Conservation (phyloP, 2,797 vertebrate genomes). For the Syngnathus rostellatus region DNA sequence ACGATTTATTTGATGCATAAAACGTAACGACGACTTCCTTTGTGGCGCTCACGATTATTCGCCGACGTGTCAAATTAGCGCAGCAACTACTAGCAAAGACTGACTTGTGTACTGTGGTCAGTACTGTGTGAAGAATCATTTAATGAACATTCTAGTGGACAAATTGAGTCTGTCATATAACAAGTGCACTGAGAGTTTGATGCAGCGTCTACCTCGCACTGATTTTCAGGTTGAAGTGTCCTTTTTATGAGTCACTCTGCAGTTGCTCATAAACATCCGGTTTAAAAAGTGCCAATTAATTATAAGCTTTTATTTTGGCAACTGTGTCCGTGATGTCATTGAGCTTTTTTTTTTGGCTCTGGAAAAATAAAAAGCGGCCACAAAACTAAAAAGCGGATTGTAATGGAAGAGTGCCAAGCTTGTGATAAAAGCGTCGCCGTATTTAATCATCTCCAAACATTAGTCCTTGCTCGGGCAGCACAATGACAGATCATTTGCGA, state of each 20-base stretch:
- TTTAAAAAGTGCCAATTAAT: constrained; percentile 3
- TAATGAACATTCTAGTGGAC: neutral
- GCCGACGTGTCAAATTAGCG: too few relatives aligned
- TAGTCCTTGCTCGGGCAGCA: constrained; percentile 3
- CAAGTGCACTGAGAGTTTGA: neutral
- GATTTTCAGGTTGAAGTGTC: neutral
- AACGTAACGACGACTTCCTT: too few relatives aligned
- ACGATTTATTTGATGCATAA: too few relatives aligned
- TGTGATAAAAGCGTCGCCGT: constrained; percentile 41
- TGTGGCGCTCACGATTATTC: too few relatives aligned
- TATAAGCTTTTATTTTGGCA: constrained; percentile 4
- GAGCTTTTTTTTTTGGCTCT: neutral
- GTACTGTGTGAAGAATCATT: neutral
- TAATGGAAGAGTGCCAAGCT: constrained; percentile 32
- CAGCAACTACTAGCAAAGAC: too few relatives aligned
- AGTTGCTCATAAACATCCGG: neutral
- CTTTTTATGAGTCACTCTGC: constrained; percentile 4
- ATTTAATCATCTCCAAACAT: constrained; percentile 25
- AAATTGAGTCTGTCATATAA: neutral
- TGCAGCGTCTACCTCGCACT: neutral
- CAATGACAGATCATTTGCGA: constrained; percentile 13
- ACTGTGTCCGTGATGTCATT: neutral
- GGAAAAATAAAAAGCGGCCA: constrained; percentile 4
- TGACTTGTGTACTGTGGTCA: neutral
- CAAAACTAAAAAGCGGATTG: constrained; percentile 26